Evolutionary conservation across 2,888 invertebrate genomes (phyloP), one percentile per base, ranked within the genome.

Genomic region (Netelia melanura): DNA sequence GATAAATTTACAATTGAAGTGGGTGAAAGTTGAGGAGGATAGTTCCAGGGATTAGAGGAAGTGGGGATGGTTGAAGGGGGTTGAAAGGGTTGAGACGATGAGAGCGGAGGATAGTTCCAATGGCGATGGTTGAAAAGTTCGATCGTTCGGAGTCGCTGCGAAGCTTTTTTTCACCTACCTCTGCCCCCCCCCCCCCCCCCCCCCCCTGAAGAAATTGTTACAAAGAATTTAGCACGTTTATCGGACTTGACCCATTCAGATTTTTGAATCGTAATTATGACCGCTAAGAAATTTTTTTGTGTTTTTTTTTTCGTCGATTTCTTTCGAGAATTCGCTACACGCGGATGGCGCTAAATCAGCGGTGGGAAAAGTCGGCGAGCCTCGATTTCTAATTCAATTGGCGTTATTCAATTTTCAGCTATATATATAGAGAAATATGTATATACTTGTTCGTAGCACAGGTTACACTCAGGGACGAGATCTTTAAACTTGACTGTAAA

Each of bases 1-100:
- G 89, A 91, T 91, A 89, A 89, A 89, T 90, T 89, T 87, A 89
- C 91, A 91, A 91, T 91, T 91, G 90, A 89, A 87, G 85, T 86
- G 86, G 86, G 77, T 81, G 81, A 81, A 68, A 62, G 81, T 81
- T 61, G 64, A 23, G 61, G 62, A 74, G 62, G 54, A 14, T 65
- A 61, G 10, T 23, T 14, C 8, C 38, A 44, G 17, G 30, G 61
- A 61, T 11, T 5, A 21, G 17, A 67, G 25, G 44, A 54, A 8
- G 30, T 21, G 3, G n/a, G 61, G 25, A 54, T 38, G 30, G 38
- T 38, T 38, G 6, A 38, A 38, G 6, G 38, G 48, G 48, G 48
- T 48, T 48, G 38, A 38, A 5, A 11, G 17, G 67, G 17, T 17
- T 17, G 38, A 30, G 48, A 72, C 23, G n/a, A 25, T n/a, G 52